phyloP scores from a whole-genome alignment of 2,797 vertebrate genomes.

The Menidia menidia region DNA sequence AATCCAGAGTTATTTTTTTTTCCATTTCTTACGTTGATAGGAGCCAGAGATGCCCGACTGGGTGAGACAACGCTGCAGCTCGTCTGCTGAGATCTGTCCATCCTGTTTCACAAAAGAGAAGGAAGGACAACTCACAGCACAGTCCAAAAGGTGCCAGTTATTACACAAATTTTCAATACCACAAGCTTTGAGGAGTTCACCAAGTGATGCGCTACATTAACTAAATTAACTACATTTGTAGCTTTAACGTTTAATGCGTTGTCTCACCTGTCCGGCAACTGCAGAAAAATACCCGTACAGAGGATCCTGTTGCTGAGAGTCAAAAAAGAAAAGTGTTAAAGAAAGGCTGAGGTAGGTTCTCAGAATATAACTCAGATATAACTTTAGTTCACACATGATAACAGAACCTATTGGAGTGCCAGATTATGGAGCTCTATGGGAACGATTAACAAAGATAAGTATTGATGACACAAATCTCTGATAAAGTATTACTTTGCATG shows the following conservation, averaged over 20 bases:
- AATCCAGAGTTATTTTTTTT: background rate
- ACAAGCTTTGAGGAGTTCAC: background rate
- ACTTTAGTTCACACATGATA: no score
- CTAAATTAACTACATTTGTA: background rate
- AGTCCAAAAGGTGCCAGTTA: background rate
- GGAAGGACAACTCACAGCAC: background rate
- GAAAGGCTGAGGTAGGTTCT: background rate
- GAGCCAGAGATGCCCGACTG: constrained; percentile 91
- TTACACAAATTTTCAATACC: background rate
- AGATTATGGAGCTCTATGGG: no score
- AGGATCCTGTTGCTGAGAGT: constrained; percentile 88
- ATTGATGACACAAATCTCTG: no score
- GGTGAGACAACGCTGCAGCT: constrained; percentile 94
- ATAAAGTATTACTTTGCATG: no score
- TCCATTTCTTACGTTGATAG: constrained; percentile 89
- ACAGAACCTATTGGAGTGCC: no score
- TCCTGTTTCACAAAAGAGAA: constrained; percentile 78
- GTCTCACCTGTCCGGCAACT: constrained; percentile 91
- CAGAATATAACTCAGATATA: background rate
- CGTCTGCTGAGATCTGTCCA: constrained; percentile 93
- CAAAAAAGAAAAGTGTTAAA: background rate
- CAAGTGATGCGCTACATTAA: no score
- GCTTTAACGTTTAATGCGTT: background rate
- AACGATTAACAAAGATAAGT: no score
- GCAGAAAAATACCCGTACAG: constrained; percentile 90